Evolutionary conservation across 1,140 invertebrate genomes (phyloP).

Genomic region (Drosophila busckii): DNA sequence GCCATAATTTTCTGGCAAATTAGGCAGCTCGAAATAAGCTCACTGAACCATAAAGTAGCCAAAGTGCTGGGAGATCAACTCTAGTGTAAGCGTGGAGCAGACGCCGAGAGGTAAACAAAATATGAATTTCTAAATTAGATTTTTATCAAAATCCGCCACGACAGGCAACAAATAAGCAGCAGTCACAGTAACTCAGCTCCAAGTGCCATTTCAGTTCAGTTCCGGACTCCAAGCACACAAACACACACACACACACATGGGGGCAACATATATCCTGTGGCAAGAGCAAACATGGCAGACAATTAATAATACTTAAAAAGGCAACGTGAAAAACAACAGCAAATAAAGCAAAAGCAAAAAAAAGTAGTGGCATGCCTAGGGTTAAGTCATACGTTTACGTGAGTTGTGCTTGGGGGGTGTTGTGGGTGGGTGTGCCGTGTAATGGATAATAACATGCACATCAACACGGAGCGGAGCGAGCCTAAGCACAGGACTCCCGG

Average conservation of each 20-base stretch:
- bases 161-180: constrained; percentile 32
- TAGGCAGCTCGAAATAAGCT: constrained; percentile 32
- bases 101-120: constrained; percentile 25
- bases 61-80: background rate
- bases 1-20: constrained; percentile 40
- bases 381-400: constrained; percentile 5
- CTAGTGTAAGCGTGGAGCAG: constrained; percentile 9
- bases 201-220: background rate
- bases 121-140: constrained; percentile 61
- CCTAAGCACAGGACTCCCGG: constrained; percentile 23
- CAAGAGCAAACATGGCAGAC: constrained; percentile 52
- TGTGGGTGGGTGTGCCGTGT: constrained; percentile 6
- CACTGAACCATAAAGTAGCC: constrained; percentile 23
- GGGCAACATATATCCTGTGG: constrained; percentile 61
- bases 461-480: constrained; percentile 38
- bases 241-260: background rate
- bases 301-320: constrained; percentile 76
- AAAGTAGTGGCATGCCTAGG: constrained; percentile 4
- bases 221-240: background rate
- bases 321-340: constrained; percentile 21
- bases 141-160: constrained; percentile 39
- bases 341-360: constrained; percentile 10
- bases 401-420: background rate
- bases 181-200: background rate
- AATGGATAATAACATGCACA: constrained; percentile 58